These are phyloP conservation scores for Cremastinae sp. DNA, from an alignment of 2,888 invertebrate species.

Conservation along the genomic window DNA sequence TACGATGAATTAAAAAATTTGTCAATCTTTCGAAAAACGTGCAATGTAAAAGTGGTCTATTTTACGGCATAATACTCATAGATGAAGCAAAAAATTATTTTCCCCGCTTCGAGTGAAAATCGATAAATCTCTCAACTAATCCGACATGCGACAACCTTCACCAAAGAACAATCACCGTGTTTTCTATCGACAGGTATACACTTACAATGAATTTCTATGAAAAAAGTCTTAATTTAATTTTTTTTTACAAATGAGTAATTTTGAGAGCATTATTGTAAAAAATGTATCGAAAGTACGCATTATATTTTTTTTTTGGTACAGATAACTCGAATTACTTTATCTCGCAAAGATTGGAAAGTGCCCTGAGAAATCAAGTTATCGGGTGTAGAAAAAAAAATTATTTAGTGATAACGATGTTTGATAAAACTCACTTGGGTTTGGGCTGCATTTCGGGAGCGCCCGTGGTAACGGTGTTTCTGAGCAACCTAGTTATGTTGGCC, in stretches of 20 bases:
- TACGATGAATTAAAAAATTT: conserved; percentile 15
- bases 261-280: too few relatives aligned
- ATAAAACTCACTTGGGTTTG: conserved; percentile 78
- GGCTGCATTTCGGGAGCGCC: conserved; percentile 76
- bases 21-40: too few relatives aligned
- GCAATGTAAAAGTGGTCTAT: too few relatives aligned
- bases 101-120: too few relatives aligned
- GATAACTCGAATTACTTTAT: too few relatives aligned
- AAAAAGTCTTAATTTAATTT: too few relatives aligned
- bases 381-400: conserved; percentile 8
- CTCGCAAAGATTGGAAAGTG: too few relatives aligned
- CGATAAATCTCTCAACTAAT: background rate
- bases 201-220: background rate
- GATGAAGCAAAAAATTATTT: too few relatives aligned
- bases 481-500: conserved; percentile 78
- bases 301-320: too few relatives aligned
- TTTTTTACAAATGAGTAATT: too few relatives aligned
- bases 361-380: background rate
- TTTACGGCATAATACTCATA: too few relatives aligned
- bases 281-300: too few relatives aligned
- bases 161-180: background rate
- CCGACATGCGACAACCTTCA: background rate
- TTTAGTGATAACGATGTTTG: background rate
- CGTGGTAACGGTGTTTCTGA: conserved; percentile 72
- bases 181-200: background rate